A percentile compares a stretch with the other conserved stretches of the same genome.
These are phyloP conservation scores for Pseudococcus longispinus DNA, from an alignment of 2,888 invertebrate genomes.

Conservation along the genomic window DNA sequence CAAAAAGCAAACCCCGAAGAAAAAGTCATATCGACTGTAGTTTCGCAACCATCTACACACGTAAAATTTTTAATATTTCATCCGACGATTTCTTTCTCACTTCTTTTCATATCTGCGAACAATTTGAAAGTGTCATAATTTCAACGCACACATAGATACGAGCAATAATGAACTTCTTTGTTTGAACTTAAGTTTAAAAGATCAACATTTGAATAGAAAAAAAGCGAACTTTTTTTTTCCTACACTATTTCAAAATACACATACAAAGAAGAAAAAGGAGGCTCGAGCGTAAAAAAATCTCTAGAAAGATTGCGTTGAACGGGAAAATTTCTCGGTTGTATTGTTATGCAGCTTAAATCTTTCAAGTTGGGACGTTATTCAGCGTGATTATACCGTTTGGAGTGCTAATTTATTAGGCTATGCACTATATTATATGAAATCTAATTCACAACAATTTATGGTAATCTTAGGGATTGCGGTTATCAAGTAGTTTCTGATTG, in stretches of 20 bases:
- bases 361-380: conserved; percentile 9
- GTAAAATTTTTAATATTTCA: neutral
- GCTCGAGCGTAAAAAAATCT: neutral
- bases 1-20: neutral
- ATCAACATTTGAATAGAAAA: neutral
- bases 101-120: neutral
- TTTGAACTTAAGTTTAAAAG: neutral
- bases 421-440: neutral
- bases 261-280: neutral
- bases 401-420: conserved; percentile 20
- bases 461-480: conserved; percentile 25
- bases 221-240: neutral
- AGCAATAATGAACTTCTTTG: neutral
- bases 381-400: conserved; percentile 10
- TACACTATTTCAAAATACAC: neutral
- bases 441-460: conserved; percentile 30
- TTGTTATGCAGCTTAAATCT: conserved; percentile 19
- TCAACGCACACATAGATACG: neutral
- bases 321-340: neutral
- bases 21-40: neutral
- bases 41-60: too few relatives aligned
- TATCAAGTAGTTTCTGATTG: conserved; percentile 33
- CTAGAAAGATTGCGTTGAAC: neutral
- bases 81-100: neutral
- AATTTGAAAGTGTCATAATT: neutral